A percentile compares a stretch with the other conserved stretches of the same genome.
These are phyloP conservation scores for Dendrocincla tyrannina DNA, from an alignment of 2,797 vertebrate species.

Conservation along the genomic window DNA sequence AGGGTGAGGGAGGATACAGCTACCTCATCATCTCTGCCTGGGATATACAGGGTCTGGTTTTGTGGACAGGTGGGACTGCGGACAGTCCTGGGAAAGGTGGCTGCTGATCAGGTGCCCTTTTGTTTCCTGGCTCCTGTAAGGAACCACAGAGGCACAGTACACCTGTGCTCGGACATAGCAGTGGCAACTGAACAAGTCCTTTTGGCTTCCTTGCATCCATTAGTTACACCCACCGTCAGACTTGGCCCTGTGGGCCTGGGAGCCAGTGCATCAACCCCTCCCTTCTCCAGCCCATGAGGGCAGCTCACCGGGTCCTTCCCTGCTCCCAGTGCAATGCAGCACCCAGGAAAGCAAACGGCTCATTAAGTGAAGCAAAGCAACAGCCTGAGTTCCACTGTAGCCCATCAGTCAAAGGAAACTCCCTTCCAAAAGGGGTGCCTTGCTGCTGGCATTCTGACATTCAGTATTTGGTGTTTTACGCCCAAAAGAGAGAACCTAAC, in stretches of 20 bases:
- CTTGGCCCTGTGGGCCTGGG: neutral
- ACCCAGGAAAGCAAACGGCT: accelerated
- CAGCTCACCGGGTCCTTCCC: neutral
- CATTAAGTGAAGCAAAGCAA: no score
- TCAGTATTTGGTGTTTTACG: neutral
- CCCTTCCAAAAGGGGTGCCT: neutral
- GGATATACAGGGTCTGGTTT: neutral
- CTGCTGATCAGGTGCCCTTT: neutral
- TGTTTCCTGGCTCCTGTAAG: neutral
- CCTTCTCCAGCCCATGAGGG: neutral
- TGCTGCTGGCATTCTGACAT: neutral
- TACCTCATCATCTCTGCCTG: neutral
- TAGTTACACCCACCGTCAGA: neutral
- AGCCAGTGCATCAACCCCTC: accelerated
- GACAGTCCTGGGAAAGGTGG: neutral
- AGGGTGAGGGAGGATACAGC: neutral
- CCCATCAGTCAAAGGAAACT: neutral
- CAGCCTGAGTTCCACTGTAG: neutral
- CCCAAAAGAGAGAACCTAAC: neutral
- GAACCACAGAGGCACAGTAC: neutral
- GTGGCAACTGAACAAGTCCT: neutral
- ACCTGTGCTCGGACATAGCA: neutral
- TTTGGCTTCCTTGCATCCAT: neutral
- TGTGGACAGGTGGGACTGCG: neutral
- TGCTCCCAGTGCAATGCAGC: accelerated